Evolutionary conservation across 2,888 invertebrate species (phyloP).

Genomic region (Drosophila suboccidentalis): DNA sequence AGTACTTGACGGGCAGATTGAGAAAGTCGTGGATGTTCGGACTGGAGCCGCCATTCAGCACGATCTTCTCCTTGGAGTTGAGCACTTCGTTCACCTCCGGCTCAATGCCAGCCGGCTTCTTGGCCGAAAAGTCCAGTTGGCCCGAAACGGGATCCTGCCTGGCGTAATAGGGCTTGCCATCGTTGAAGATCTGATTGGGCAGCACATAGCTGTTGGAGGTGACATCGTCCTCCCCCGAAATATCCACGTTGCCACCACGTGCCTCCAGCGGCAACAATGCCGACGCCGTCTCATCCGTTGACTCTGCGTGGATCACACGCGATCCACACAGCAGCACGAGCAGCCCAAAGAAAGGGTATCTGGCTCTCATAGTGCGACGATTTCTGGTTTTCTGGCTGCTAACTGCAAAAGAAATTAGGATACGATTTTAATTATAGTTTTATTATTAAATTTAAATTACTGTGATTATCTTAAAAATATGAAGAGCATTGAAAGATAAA

Average conservation of each 20-base stretch:
- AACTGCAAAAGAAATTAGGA: background rate
- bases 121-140: conserved; percentile 88
- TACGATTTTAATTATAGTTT: background rate
- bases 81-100: conserved; percentile 84
- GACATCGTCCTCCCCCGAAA: conserved; percentile 82
- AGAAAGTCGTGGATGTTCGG: conserved; percentile 90
- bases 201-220: conserved; percentile 84
- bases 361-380: conserved; percentile 46
- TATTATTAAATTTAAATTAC: background rate
- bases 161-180: conserved; percentile 90
- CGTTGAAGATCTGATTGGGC: conserved; percentile 88
- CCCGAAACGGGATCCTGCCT: conserved; percentile 90
- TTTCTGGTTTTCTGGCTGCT: background rate
- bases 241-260: conserved; percentile 60
- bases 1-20: conserved; percentile 89
- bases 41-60: conserved; percentile 87
- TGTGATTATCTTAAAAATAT: too few species aligned
- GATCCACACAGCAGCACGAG: conserved; percentile 38
- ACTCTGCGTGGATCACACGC: background rate
- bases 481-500: too few species aligned
- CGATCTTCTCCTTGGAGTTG: conserved; percentile 87
- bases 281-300: conserved; percentile 63
- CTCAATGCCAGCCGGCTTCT: conserved; percentile 86
- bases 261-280: conserved; percentile 82
- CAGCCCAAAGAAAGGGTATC: conserved; percentile 38